Evolutionary conservation across 2,113 vertebrate genomes (phyloP).

Genomic region (Malurus cyaneus): DNA sequence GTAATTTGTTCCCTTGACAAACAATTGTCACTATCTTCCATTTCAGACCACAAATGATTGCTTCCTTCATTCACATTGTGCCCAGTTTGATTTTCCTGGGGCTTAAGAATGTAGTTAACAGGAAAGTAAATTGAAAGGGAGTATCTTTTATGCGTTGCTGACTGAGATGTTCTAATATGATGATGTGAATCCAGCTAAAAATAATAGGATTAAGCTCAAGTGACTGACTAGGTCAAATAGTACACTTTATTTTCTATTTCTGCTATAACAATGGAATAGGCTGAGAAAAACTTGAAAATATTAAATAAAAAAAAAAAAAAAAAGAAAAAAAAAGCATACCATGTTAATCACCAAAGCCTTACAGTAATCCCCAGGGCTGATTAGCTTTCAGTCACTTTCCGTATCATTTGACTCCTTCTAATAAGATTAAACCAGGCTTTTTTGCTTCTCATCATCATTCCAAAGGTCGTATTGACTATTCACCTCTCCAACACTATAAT

Average conservation of each 20-base stretch:
- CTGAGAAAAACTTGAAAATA: background rate
- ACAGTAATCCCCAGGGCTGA: constrained; percentile 22
- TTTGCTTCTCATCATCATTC: background rate
- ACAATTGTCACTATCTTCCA: background rate
- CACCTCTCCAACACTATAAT: constrained; percentile 9
- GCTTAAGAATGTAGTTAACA: background rate
- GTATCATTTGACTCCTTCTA: constrained; percentile 23
- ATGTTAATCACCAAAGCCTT: background rate
- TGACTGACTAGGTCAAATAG: background rate
- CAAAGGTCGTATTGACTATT: constrained; percentile 33
- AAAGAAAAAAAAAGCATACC: background rate
- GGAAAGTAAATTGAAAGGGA: background rate
- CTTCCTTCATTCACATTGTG: background rate
- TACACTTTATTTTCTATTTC: background rate
- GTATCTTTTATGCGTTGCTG: background rate
- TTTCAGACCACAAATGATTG: background rate
- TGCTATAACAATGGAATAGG: background rate
- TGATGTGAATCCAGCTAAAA: background rate
- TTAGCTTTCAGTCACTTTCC: constrained; percentile 31
- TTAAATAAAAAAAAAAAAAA: no score
- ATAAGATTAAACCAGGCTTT: constrained; percentile 37
- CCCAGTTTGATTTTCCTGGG: background rate
- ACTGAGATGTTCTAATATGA: background rate
- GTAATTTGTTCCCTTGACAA: background rate
- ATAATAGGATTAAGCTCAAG: constrained; percentile 1